Evolutionary conservation across 2,797 vertebrate species (phyloP).

Genomic region (Notoglanidium macrostoma): DNA sequence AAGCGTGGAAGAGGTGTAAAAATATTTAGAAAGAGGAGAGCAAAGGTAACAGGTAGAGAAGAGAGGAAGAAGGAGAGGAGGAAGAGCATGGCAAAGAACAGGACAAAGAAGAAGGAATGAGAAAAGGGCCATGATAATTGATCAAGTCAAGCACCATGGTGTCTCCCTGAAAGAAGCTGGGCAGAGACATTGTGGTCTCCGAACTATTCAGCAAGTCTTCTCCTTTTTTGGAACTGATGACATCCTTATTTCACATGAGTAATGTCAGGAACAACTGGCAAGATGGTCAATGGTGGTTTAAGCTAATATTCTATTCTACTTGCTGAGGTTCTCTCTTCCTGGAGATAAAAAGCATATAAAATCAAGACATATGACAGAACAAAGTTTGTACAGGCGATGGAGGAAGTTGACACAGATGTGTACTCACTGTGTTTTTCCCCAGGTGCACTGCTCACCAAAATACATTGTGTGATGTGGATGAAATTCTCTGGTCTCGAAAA

Average conservation of each 20-base stretch:
- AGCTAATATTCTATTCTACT: not conserved
- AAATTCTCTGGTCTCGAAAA: not conserved
- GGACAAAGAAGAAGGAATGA: not conserved
- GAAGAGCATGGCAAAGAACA: not conserved
- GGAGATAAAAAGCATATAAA: not conserved
- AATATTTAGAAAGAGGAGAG: not conserved
- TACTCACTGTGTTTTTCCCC: not conserved
- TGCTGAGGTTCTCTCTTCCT: not conserved
- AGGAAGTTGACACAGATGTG: not conserved
- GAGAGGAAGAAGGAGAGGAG: not conserved
- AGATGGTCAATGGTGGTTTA: not conserved
- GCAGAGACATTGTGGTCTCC: not conserved
- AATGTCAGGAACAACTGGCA: not conserved
- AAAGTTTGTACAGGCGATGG: not conserved
- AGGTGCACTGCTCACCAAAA: not conserved
- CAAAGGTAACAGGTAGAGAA: not conserved
- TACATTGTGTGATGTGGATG: not conserved
- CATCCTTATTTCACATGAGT: not conserved
- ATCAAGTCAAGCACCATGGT: not conserved
- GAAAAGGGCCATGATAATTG: not conserved
- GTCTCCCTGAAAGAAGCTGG: not conserved
- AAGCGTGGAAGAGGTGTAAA: not conserved
- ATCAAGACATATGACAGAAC: not conserved
- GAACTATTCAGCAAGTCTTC: not conserved
- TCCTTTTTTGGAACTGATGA: not conserved